Evolutionary conservation across 2,113 vertebrate genomes (phyloP), one percentile per base, ranked within the genome.

Genomic region (Entosphenus tridentatus): DNA sequence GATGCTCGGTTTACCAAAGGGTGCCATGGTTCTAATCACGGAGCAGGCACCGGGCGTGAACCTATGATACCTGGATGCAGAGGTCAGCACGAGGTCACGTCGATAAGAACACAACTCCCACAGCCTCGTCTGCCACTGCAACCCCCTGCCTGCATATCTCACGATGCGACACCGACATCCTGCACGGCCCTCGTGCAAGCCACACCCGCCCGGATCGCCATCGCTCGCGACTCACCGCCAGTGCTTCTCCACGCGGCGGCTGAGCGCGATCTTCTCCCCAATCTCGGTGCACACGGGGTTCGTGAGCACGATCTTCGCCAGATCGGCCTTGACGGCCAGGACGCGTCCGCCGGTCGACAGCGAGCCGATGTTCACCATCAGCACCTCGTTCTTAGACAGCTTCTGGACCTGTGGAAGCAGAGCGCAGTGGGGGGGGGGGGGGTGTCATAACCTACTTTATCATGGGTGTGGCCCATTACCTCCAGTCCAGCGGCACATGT

Each of bases 281-380:
- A 96, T 90, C 83, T 98, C 93, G 11, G 93, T 98, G 81, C 93
- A 96, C 8, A 98, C 93, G 8, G 93, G 92, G 76, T 96, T 98
- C 68, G 92, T 98, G 13, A 98, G 80, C 72, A 96, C 88, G 10
- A 98, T 98, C 81, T 98, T 96, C 69, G 87, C 93, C 80, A 96
- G 77, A 79, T 98, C 92, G 6, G 93, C 93, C 75, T 96, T 98
- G 68, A 98, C 93, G 54, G 93, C 92, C 73, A 87, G 96, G 74
- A 96, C 92, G 58, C 93, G 85, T 56, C 92, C 93, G 67, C 93
- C 93, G 3, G 93, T 96, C 1, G 90, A 98, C 74, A 98, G 71
- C 1, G 90, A 96, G 73, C 92, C 93, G 76, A 96, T 98, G 79
- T 98, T 98, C 68, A 98, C 92, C 93, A 98, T 98, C 77, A 98